A percentile compares a stretch with the other conserved stretches of the same genome.
phyloP scores from a whole-genome alignment of 2,797 vertebrate species.

The Acrocephalus scirpaceus region DNA sequence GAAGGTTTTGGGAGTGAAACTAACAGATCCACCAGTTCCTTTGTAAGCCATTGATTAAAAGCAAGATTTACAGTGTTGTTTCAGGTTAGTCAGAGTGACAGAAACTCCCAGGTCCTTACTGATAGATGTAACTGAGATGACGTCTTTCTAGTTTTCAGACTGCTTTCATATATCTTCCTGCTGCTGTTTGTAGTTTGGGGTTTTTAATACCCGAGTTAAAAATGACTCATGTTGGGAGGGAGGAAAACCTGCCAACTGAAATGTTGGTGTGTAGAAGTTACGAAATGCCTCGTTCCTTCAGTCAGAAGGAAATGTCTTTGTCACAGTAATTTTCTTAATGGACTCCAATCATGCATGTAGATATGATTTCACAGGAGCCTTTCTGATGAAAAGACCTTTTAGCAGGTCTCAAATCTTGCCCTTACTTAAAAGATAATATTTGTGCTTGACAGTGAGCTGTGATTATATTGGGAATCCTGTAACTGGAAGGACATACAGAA shows the following conservation, averaged over 20 bases:
- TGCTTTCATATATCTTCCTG: not conserved
- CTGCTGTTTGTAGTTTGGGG: not conserved
- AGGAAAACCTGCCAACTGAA: not conserved
- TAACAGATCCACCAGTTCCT: not conserved
- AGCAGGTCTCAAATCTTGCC: not conserved
- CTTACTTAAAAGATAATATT: not conserved
- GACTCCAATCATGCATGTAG: not conserved
- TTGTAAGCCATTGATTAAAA: not conserved
- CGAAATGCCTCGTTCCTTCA: not conserved
- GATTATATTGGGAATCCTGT: not conserved
- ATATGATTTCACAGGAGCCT: not conserved
- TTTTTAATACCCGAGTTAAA: not conserved
- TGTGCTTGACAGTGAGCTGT: not conserved
- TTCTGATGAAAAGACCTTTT: not conserved
- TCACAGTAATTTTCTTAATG: not conserved
- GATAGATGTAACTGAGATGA: not conserved
- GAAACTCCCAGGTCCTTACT: not conserved
- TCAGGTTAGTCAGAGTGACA: not conserved
- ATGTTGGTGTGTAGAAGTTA: not conserved
- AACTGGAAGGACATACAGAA: not conserved
- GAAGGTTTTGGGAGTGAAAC: not conserved
- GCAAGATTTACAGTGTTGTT: not conserved
- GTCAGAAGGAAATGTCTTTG: conserved; percentile 11
- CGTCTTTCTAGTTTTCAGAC: not conserved
- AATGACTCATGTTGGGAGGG: not conserved